Base-by-base conservation (phyloP, 2,113 vertebrate genomes). In the Rhombomys opimus region DNA sequence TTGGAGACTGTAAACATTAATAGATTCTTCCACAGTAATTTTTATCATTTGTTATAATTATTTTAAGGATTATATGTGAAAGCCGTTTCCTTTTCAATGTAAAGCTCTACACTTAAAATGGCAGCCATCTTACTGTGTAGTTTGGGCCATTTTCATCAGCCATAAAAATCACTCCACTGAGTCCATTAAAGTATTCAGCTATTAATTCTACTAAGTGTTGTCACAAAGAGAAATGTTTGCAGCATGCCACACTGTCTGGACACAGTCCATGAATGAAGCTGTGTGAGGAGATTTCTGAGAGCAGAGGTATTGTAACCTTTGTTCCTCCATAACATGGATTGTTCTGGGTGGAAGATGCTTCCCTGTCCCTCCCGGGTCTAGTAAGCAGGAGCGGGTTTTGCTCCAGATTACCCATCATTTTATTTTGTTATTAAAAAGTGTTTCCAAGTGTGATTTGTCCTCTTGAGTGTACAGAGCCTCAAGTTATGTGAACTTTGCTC, bases 21-120 rank as follows among this genome's bases (percentile, higher is more conserved):
- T 22, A 73, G 38, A 86, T 1, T 87, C 2, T 88, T 89, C 8
- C 76, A 22, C 0, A 77, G 52, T n/a, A 7, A 15, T 82, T 65
- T 96, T 89, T n/a, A 90, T 84, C 59, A 87, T 67, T 63, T 87
- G 2, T 86, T 77, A 95, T 8, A 73, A 78, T 86, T 8, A 87
- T 65, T 90, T 93, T 92, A 2, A 77, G 65, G 72, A 86, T 86
- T 89, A 89, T 80, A 95, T 15, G 88, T 77, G 65, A 91, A 68
- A 77, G 2, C 2, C 9, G 9, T 14, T 61, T 61, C 82, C 20
- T 67, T 27, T 90, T 88, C 46, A 93, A 54, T 68, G 57, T 46
- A 70, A 90, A 93, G 75, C 86, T 86, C 59, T 76, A 41, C 15
- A 46, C 8, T 27, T 68, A 81, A 93, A 93, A 80, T 41, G 46